Conservation (phyloP, 1,140 invertebrate genomes). For the Reticulitermes speratus region DNA sequence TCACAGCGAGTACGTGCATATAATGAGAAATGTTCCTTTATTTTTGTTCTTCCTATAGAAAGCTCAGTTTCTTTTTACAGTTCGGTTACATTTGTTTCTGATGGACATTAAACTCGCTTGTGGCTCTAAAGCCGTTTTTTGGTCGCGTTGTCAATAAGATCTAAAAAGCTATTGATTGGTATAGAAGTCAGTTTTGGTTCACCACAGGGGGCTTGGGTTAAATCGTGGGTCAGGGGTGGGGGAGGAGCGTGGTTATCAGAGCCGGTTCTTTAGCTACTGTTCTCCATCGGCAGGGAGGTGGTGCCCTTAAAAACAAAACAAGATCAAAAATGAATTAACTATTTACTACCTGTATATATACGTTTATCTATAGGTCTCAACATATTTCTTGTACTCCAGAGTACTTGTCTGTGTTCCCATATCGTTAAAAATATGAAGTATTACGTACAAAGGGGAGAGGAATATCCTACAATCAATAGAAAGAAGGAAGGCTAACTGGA, state of each 20-base stretch:
- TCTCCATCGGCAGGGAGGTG: neutral
- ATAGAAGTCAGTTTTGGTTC: neutral
- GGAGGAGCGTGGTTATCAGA: neutral
- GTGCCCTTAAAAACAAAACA: constrained; percentile 16
- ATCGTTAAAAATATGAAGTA: too few relatives aligned
- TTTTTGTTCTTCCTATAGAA: neutral
- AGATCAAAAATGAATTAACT: constrained; percentile 14
- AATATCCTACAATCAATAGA: too few relatives aligned
- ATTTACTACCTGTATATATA: neutral
- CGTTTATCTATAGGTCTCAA: neutral
- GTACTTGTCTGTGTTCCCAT: too few relatives aligned
- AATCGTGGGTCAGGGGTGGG: neutral
- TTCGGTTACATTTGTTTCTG: neutral
- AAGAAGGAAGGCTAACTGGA: too few relatives aligned
- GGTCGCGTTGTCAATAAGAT: neutral
- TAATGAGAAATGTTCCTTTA: neutral
- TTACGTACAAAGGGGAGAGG: too few relatives aligned
- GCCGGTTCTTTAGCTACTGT: constrained; percentile 5
- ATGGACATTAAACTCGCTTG: neutral
- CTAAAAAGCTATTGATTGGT: constrained; percentile 15
- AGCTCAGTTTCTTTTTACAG: neutral
- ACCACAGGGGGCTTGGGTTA: neutral
- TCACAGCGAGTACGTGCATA: too few relatives aligned
- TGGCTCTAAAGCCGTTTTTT: neutral
- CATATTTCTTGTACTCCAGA: neutral